Evolutionary conservation across 2,797 vertebrate genomes (phyloP).

Genomic region (Centroberyx gerrardi): DNA sequence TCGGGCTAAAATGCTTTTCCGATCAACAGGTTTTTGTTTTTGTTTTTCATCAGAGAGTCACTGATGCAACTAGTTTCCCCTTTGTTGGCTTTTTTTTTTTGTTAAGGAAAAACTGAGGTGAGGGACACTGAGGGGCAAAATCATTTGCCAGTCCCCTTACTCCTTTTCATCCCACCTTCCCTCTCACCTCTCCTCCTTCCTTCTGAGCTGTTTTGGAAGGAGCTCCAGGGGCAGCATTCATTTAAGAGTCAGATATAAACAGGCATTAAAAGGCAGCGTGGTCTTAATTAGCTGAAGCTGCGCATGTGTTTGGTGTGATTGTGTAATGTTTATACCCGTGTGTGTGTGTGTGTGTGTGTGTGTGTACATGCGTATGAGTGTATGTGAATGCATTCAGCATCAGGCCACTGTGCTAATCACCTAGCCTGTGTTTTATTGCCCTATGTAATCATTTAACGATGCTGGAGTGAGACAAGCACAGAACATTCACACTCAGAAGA

Average conservation of each 20-base stretch:
- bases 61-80: slow-evolving; percentile 2
- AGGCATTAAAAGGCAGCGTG: slow-evolving; percentile 79
- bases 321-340: slow-evolving; percentile 75
- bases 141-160: slow-evolving; percentile 24
- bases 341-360: slow-evolving; percentile 37
- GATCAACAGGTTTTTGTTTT: slow-evolving; percentile 6
- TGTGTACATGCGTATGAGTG: not conserved
- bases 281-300: slow-evolving; percentile 77
- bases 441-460: slow-evolving; percentile 44
- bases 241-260: slow-evolving; percentile 77
- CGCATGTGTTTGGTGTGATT: slow-evolving; percentile 69
- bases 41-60: not conserved
- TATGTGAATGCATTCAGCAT: slow-evolving; percentile 38
- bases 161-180: slow-evolving; percentile 44
- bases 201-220: slow-evolving; percentile 60
- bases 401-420: slow-evolving; percentile 69
- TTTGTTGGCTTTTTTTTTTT: slow-evolving; percentile 16
- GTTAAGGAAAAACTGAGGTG: slow-evolving; percentile 14
- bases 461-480: slow-evolving; percentile 28
- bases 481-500: slow-evolving; percentile 23
- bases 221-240: slow-evolving; percentile 66
- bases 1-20: not conserved
- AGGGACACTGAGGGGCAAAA: slow-evolving; percentile 15
- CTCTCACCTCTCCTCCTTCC: slow-evolving; percentile 14
- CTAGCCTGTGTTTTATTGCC: slow-evolving; percentile 66